Evolutionary conservation across 92 coral and sea anemone species (phyloP).

Genomic region (Zoanthus sociatus): DNA sequence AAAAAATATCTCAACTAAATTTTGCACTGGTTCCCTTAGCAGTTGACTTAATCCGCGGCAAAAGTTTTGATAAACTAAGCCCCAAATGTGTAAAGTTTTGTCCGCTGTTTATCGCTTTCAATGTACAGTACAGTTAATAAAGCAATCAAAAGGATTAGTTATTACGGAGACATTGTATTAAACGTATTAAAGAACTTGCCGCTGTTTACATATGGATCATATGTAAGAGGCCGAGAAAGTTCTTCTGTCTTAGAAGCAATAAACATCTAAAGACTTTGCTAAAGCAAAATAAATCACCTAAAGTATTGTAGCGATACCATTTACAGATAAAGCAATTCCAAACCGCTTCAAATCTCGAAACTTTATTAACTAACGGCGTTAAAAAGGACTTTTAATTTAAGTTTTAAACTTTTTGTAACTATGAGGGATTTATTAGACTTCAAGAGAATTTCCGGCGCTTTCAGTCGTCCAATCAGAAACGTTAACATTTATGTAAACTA

Average conservation of each 20-base stretch:
- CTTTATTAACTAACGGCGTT: neutral
- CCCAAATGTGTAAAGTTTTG: slow-evolving; percentile 41
- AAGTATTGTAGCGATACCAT: neutral
- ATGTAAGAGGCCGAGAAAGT: slow-evolving; percentile 21
- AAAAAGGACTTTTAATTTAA: slow-evolving; percentile 27
- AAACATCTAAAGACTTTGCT: neutral
- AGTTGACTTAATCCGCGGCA: slow-evolving; percentile 33
- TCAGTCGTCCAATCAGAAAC: slow-evolving; percentile 26
- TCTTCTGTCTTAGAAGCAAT: slow-evolving; percentile 34
- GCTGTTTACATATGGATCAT: slow-evolving; percentile 28
- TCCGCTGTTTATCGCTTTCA: slow-evolving; percentile 32
- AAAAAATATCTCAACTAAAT: slow-evolving; percentile 1
- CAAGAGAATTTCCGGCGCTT: slow-evolving; percentile 41
- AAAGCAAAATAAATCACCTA: neutral
- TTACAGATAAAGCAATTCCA: neutral
- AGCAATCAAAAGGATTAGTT: slow-evolving; percentile 40
- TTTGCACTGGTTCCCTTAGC: neutral
- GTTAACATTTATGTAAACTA: slow-evolving; percentile 7
- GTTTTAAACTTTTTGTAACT: slow-evolving; percentile 25
- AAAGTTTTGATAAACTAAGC: slow-evolving; percentile 41
- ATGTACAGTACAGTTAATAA: slow-evolving; percentile 50
- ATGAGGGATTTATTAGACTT: slow-evolving; percentile 32
- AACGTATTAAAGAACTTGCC: slow-evolving; percentile 44
- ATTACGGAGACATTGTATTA: slow-evolving; percentile 41
- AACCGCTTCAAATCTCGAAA: neutral